Evolutionary conservation across 64 coral and sea anemone genomes (phyloP).

Genomic region (Montipora foliosa): DNA sequence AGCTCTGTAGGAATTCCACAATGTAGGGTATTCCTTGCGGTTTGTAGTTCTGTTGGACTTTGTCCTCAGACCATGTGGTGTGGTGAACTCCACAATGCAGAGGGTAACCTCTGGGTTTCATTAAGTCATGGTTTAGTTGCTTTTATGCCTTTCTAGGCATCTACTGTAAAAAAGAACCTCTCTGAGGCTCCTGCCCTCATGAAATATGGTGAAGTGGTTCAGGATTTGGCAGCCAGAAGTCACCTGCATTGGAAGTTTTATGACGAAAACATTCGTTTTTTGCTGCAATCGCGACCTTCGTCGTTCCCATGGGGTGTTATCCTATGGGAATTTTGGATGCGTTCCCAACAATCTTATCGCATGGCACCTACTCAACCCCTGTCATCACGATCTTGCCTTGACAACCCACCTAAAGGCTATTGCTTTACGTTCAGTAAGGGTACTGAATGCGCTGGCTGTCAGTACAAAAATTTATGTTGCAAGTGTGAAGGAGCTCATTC

Average conservation of each 20-base stretch:
- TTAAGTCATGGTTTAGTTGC: too few relatives aligned
- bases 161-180: neutral
- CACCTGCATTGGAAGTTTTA: neutral
- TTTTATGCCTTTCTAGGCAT: too few relatives aligned
- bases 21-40: too few relatives aligned
- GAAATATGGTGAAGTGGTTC: neutral
- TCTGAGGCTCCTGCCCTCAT: neutral
- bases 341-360: neutral
- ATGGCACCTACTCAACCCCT: neutral
- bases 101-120: too few relatives aligned
- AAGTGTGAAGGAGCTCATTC: neutral
- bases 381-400: too few relatives aligned
- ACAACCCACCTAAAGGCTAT: too few relatives aligned
- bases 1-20: too few relatives aligned
- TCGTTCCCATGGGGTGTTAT: neutral
- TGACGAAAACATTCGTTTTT: neutral
- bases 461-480: neutral
- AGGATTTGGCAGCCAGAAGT: neutral
- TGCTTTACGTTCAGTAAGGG: neutral
- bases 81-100: too few relatives aligned
- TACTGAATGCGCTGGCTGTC: neutral
- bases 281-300: neutral
- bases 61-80: too few relatives aligned
- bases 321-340: constrained; percentile 4
- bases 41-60: too few relatives aligned